Conservation (phyloP, 2,888 invertebrate genomes). For the Allygus modestus region DNA sequence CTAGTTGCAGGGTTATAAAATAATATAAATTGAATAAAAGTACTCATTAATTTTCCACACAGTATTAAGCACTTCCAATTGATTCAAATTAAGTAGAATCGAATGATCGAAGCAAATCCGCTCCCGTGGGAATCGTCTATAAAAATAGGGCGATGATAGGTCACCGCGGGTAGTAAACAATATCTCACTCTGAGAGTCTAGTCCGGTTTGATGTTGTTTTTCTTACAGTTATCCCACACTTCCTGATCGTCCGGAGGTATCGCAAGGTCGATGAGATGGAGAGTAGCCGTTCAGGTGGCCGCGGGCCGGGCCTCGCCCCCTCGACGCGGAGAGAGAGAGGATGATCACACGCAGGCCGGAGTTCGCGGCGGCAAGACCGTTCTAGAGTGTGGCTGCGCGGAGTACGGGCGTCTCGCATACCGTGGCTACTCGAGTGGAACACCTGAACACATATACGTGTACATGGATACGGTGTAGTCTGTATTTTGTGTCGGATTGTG, state of each 20-base stretch:
- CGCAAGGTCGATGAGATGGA: conserved; percentile 36
- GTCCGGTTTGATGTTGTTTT: background rate
- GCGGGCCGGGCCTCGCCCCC: conserved; percentile 31
- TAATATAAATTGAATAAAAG: too few relatives aligned
- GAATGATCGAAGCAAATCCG: too few relatives aligned
- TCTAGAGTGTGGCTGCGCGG: background rate
- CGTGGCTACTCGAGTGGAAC: background rate
- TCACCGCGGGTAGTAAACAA: too few relatives aligned
- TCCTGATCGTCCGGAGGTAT: background rate
- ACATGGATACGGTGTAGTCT: too few relatives aligned
- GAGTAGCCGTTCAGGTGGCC: conserved; percentile 33
- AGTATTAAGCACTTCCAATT: too few relatives aligned
- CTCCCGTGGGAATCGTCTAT: too few relatives aligned
- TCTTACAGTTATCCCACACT: conserved; percentile 1
- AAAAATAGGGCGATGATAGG: too few relatives aligned
- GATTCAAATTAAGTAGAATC: too few relatives aligned
- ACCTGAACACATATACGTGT: too few relatives aligned
- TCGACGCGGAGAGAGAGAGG: background rate
- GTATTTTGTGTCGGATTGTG: too few relatives aligned
- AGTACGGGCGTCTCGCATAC: background rate
- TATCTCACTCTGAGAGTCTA: background rate
- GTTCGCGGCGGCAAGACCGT: conserved; percentile 10
- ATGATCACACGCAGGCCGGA: background rate
- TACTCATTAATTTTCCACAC: too few relatives aligned
- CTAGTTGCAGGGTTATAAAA: too few relatives aligned